phyloP scores from a whole-genome alignment of 1,140 invertebrate species.

The Babylonia areolata region DNA sequence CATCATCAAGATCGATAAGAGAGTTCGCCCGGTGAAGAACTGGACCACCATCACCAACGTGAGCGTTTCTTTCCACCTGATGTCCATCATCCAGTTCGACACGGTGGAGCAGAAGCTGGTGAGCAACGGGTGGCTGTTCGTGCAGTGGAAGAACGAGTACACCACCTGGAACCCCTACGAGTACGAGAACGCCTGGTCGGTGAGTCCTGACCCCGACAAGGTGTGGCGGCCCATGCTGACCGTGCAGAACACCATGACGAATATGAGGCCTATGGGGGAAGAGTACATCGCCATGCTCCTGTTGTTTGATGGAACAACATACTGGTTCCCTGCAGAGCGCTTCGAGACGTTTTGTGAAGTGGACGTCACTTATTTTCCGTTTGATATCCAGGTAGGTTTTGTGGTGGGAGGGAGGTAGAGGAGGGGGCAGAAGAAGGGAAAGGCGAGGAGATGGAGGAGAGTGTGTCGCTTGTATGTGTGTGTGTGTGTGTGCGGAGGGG shows the following conservation, averaged over 20 bases:
- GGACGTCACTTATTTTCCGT: constrained; percentile 33
- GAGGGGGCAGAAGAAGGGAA: no score
- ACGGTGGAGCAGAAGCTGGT: constrained; percentile 30
- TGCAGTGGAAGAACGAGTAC: constrained; percentile 30
- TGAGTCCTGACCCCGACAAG: constrained; percentile 14
- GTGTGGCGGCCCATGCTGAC: constrained; percentile 28
- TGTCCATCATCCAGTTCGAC: constrained; percentile 31
- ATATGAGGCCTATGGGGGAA: constrained; percentile 23
- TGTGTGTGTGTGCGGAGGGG: no score
- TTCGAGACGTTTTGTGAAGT: constrained; percentile 34
- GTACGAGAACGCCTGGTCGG: not conserved
- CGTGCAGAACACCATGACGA: not conserved
- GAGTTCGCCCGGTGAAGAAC: constrained; percentile 27
- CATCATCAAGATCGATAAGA: constrained; percentile 16
- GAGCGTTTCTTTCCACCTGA: constrained; percentile 14
- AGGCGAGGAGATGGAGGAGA: no score
- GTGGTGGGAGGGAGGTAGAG: not conserved
- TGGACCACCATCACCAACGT: not conserved
- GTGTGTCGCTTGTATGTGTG: not conserved
- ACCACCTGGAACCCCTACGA: constrained; percentile 14
- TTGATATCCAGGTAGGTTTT: constrained; percentile 27
- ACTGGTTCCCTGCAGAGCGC: constrained; percentile 26
- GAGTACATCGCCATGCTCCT: not conserved
- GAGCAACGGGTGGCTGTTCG: constrained; percentile 1
- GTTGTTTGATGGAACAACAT: not conserved